Percentiles rank a stretch among this genome's conserved stretches.
These are phyloP conservation scores for Streblospio benedicti DNA, from an alignment of 1,140 invertebrate genomes.

Conservation along the genomic window DNA sequence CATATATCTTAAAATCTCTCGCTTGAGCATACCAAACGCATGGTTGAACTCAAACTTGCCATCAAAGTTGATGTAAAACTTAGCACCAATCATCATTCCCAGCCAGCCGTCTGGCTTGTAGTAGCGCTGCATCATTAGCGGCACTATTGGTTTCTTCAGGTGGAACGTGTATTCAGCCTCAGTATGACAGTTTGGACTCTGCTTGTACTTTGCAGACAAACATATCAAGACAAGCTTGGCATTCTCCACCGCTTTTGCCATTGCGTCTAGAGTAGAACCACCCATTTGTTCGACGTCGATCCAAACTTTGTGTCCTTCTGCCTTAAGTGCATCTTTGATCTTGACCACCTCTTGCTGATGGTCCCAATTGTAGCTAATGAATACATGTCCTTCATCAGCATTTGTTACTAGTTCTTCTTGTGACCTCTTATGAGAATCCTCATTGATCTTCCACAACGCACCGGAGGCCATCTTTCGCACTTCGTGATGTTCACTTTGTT, in stretches of 20 bases:
- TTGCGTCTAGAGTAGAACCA: conserved; percentile 7
- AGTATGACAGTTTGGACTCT: conserved; percentile 9
- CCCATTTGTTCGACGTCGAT: conserved; percentile 45
- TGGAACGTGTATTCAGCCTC: conserved; percentile 20
- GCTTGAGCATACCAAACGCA: not conserved
- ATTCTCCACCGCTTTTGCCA: conserved; percentile 14
- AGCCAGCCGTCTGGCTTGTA: conserved; percentile 17
- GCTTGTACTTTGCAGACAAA: conserved; percentile 7
- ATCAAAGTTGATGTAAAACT: conserved; percentile 9
- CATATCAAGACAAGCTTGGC: conserved; percentile 7
- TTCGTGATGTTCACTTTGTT: not conserved
- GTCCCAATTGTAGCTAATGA: conserved; percentile 42
- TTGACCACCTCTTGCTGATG: conserved; percentile 29
- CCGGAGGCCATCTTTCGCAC: not conserved
- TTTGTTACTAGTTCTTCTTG: no score
- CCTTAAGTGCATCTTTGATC: conserved; percentile 34
- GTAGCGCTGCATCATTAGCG: conserved; percentile 14
- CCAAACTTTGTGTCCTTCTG: conserved; percentile 40
- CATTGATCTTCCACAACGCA: conserved; percentile 1
- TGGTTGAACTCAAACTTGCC: not conserved
- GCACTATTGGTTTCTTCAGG: conserved; percentile 16
- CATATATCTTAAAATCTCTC: no score
- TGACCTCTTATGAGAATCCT: no score
- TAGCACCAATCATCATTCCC: conserved; percentile 14
- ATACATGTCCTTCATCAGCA: conserved; percentile 1